Conservation (phyloP, 2,797 vertebrate genomes). For the Pipistrellus kuhlii region DNA sequence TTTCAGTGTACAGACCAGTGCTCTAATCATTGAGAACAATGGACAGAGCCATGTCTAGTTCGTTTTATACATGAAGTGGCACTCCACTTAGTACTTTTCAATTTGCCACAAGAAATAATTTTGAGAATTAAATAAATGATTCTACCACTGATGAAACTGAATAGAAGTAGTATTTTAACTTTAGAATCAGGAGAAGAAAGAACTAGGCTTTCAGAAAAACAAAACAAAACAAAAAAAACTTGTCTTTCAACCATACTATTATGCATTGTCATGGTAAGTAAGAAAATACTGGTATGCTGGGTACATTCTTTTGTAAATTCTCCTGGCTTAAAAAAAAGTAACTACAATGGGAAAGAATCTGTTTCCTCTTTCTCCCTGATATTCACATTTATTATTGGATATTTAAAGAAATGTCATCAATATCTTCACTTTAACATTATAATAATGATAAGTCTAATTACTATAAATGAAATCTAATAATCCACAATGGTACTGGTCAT, state of each 20-base stretch:
- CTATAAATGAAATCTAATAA: constrained; percentile 14
- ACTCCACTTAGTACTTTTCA: not conserved
- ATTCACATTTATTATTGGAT: not conserved
- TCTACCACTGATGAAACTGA: not conserved
- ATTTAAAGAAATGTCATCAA: constrained; percentile 11
- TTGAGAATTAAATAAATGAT: constrained; percentile 23
- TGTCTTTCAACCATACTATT: not conserved
- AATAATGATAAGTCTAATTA: not conserved
- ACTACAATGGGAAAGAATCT: constrained; percentile 5
- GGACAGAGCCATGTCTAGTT: not conserved
- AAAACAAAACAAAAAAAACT: not conserved
- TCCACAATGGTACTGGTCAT: not conserved
- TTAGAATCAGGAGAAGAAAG: constrained; percentile 19
- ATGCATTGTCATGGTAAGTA: not conserved
- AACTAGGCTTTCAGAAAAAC: constrained; percentile 28
- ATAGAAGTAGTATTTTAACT: not conserved
- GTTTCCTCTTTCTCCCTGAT: not conserved
- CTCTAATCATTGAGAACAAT: too few species aligned
- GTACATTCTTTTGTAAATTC: not conserved
- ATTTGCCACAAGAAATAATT: constrained; percentile 17
- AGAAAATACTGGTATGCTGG: not conserved
- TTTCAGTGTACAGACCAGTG: too few species aligned
- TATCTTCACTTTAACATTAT: not conserved
- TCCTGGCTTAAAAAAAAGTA: not conserved
- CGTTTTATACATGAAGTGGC: constrained; percentile 4